Evolutionary conservation across 2,797 vertebrate species (phyloP), one percentile per base, ranked within the genome.

Genomic region (Sebastolobus altivelis): DNA sequence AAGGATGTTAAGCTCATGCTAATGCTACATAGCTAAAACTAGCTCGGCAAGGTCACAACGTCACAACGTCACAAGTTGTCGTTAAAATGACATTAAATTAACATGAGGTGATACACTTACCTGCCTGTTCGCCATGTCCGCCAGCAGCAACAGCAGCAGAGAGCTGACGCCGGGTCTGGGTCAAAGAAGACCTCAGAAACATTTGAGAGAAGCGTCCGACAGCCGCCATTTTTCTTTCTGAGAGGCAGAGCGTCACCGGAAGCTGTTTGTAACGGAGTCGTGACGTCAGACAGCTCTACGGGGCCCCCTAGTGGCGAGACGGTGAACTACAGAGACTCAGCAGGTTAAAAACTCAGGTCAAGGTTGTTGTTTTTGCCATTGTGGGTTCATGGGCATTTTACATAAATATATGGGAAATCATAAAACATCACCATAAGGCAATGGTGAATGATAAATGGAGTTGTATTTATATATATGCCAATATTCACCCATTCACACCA

Each of bases 31-130:
- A 9, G 83, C 88, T 87, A 88, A 55, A n/a, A 62, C 59, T 80
- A 73, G 69, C 68, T 43, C 46, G 83, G 74, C 94, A 95, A 95
- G 94, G 94, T 95, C 94, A 95, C 81, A 43, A 43, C n/a, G 72
- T 71, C 7, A 22, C 18, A 77, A 40, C 0, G 11, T 0, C 8
- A 52, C 8, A 13, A 0, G 6, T 29, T 14, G 8, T 1, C 1
- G 1, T 20, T 31, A 2, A 33, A 11, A n/a, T 10, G 0, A 4
- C 2, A 3, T 9, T 4, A 22, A 71, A 0, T 6, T n/a, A 0
- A 1, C 18, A 14, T 0, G 0, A 5, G 2, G 1, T 1, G 12
- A 0, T 1, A 2, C 0, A 35, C 0, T 83, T 79, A 95, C 95
- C 84, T n/a, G 91, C 9, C 0, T 94, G 49, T 12, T 88, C 93